These are phyloP conservation scores for Bombus sylvicola DNA, from an alignment of 1,140 invertebrate species.

Conservation along the genomic window DNA sequence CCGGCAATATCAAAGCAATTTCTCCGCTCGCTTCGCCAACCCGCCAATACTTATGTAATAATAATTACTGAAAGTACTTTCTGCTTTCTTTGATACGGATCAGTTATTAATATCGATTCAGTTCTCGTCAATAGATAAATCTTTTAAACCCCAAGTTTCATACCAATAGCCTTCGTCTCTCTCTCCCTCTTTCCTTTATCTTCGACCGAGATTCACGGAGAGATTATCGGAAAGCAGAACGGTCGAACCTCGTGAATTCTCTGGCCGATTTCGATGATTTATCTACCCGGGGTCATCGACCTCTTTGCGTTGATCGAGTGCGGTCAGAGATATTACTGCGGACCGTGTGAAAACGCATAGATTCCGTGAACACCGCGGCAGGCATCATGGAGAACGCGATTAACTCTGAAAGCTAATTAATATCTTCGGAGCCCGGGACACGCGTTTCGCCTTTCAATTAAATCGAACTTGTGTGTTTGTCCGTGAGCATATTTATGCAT, in stretches of 20 bases:
- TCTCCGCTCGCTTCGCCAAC: not conserved
- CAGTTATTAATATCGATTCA: not conserved
- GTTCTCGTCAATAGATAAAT: not conserved
- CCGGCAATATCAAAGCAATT: slow-evolving; percentile 1
- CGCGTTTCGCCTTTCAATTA: slow-evolving; percentile 65
- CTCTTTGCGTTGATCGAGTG: not conserved
- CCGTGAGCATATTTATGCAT: slow-evolving; percentile 34
- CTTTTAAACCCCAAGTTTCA: not conserved
- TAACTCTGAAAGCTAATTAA: slow-evolving; percentile 72
- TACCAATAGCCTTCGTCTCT: not conserved
- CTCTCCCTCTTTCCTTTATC: not conserved
- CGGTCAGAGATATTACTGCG: slow-evolving; percentile 23
- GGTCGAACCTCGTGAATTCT: slow-evolving; percentile 17
- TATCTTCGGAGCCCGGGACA: slow-evolving; percentile 56
- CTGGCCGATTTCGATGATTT: slow-evolving; percentile 27
- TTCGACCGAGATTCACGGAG: not conserved
- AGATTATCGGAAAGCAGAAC: slow-evolving; percentile 22
- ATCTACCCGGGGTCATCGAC: slow-evolving; percentile 18
- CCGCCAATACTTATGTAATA: not conserved
- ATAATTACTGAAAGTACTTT: not conserved
- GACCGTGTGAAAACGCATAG: slow-evolving; percentile 44
- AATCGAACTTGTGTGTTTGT: slow-evolving; percentile 46
- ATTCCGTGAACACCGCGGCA: slow-evolving; percentile 19
- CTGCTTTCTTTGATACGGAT: no score
- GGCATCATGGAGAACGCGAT: slow-evolving; percentile 55